Percentiles rank a stretch among this genome's conserved stretches.
phyloP scores from a whole-genome alignment of 2,113 vertebrate species.

The Gobio gobio region DNA sequence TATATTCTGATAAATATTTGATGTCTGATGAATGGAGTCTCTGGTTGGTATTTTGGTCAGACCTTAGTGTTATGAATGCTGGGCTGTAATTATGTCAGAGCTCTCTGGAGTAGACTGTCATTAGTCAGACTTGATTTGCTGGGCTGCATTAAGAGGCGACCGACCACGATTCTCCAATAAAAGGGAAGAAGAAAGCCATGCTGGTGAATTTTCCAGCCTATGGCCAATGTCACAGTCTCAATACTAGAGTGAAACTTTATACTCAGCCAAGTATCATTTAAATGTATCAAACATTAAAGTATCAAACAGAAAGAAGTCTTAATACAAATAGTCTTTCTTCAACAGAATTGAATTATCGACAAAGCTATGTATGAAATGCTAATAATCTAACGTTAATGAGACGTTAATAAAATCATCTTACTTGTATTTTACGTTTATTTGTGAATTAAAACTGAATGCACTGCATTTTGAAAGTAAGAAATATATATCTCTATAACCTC shows the following conservation, averaged over 20 bases:
- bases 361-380: background rate
- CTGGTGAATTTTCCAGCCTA: conserved; percentile 22
- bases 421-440: background rate
- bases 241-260: background rate
- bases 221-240: conserved; percentile 28
- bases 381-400: background rate
- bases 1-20: conserved; percentile 56
- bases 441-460: no score
- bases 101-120: conserved; percentile 23
- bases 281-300: no score
- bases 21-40: conserved; percentile 49
- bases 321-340: background rate
- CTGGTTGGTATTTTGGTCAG: conserved; percentile 19
- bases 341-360: background rate
- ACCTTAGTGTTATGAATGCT: conserved; percentile 26
- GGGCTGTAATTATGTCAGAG: conserved; percentile 7
- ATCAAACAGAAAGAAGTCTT: no score
- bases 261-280: background rate
- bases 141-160: conserved; percentile 10
- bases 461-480: no score
- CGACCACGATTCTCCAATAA: conserved; percentile 19
- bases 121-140: conserved; percentile 40
- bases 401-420: no score
- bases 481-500: no score
- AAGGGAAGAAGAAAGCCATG: conserved; percentile 29